A percentile compares a stretch with the other conserved stretches of the same genome.
Conservation (phyloP, 1,140 invertebrate species). For the Heliconius nattereri region DNA sequence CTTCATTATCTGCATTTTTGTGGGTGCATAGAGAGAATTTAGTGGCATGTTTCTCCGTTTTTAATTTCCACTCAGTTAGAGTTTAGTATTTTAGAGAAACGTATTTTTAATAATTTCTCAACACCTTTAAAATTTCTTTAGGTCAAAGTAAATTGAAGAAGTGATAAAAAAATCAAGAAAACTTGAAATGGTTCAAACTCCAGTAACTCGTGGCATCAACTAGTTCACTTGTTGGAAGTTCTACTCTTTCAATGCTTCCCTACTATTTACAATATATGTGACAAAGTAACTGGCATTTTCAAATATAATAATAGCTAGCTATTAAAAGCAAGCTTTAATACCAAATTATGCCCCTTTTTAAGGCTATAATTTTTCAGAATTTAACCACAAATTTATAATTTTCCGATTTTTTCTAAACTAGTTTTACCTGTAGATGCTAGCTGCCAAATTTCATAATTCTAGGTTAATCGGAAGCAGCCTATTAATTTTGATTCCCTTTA, state of each 20-base stretch:
- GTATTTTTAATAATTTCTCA: background rate
- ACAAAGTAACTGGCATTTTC: background rate
- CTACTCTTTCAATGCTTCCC: background rate
- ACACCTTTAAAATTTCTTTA: background rate
- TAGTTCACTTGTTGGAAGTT: background rate
- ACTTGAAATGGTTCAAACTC: background rate
- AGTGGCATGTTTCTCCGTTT: background rate
- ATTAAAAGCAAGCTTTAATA: no score
- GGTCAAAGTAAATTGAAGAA: background rate
- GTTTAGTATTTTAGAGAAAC: background rate
- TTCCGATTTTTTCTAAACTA: no score
- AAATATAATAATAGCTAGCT: no score
- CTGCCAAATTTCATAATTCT: no score
- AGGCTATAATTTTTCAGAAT: no score
- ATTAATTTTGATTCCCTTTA: no score
- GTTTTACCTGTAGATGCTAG: no score
- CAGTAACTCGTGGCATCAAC: background rate
- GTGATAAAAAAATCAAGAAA: background rate
- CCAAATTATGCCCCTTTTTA: no score
- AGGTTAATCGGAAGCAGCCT: no score
- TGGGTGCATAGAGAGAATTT: background rate
- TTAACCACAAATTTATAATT: no score
- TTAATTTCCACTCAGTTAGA: background rate
- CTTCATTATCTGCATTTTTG: background rate
- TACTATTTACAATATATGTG: background rate